Evolutionary conservation across 2,113 vertebrate genomes (phyloP), one percentile per base, ranked within the genome.

Genomic region (Athene noctua): DNA sequence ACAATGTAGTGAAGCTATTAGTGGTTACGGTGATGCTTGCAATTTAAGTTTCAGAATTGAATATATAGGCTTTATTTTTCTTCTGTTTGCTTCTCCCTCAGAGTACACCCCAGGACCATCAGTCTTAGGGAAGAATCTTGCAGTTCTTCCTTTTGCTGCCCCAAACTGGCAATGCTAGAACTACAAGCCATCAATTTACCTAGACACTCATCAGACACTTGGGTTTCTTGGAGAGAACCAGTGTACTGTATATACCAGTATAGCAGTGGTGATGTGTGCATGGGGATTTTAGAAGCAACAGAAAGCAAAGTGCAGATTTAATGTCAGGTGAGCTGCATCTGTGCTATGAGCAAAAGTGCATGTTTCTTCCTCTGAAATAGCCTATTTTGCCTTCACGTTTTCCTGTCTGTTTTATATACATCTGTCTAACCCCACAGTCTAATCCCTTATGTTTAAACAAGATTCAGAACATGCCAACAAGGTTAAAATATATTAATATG

Each of bases 241-340:
- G 29, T 58, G 29, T 70, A n/a, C 13, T 47, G 18, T n/a, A 30
- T 47, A 21, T n/a, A 30, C 22, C 25, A 46, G 13, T 10, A n/a
- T 6, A 51, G 7, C 2, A 46, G 26, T 20, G 19, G 4, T 42
- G 32, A 40, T 61, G 21, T 1, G 0, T 36, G 2, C 1, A 1
- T 40, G 4, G 12, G 46, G 13, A 38, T 61, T 71, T 78, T 17
- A 32, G 29, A 86, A 88, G 14, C 38, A 86, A 79, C 11, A 71
- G n/a, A 54, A 62, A 40, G 61, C 15, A 15, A 70, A 21, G 13
- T 10, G 26, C 32, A 47, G 44, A 9, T 32, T 42, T 74, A 32
- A 32, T 3, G 6, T 51, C n/a, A 75, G 6, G 25, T 75, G 20
- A 62, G 13, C 27, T 55, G n/a, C 7, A 25, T 46, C 55, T 71